These are phyloP conservation scores for Drosophila littoralis DNA, from an alignment of 1,140 invertebrate species.

Conservation along the genomic window DNA sequence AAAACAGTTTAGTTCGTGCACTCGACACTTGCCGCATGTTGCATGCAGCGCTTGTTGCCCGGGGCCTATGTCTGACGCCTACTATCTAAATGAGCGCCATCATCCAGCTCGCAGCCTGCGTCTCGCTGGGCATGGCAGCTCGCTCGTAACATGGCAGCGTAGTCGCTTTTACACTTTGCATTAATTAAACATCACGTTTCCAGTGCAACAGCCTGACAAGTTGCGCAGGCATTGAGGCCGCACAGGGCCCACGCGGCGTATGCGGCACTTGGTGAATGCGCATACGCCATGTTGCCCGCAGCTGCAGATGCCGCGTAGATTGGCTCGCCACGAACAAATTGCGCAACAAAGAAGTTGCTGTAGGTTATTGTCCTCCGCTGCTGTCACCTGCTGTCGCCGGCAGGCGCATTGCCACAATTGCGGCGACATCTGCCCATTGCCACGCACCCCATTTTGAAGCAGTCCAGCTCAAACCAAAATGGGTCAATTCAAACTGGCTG, in stretches of 20 bases:
- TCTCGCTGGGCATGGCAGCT: neutral
- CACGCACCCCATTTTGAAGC: constrained; percentile 49
- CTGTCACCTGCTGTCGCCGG: constrained; percentile 39
- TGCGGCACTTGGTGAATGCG: constrained; percentile 58
- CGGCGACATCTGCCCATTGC: constrained; percentile 31
- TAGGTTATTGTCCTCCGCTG: constrained; percentile 72
- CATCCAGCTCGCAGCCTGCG: constrained; percentile 3
- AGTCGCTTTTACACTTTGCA: constrained; percentile 57
- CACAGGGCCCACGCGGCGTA: constrained; percentile 28
- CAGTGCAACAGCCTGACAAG: constrained; percentile 79
- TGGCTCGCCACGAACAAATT: constrained; percentile 56
- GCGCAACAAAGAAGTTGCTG: constrained; percentile 39
- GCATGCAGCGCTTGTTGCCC: constrained; percentile 18
- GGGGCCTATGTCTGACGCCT: constrained; percentile 22
- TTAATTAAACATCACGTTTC: constrained; percentile 83
- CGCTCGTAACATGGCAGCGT: neutral
- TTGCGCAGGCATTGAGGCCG: constrained; percentile 44
- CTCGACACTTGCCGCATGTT: constrained; percentile 46
- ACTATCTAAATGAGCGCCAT: constrained; percentile 3
- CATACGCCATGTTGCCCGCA: constrained; percentile 43
- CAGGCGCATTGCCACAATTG: constrained; percentile 19
- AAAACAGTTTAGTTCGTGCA: constrained; percentile 73
- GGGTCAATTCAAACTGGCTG: constrained; percentile 61
- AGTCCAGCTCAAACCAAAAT: constrained; percentile 43
- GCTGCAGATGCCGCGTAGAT: constrained; percentile 33